phyloP scores from a whole-genome alignment of 1,140 invertebrate genomes.

The Calliphora vicina region DNA sequence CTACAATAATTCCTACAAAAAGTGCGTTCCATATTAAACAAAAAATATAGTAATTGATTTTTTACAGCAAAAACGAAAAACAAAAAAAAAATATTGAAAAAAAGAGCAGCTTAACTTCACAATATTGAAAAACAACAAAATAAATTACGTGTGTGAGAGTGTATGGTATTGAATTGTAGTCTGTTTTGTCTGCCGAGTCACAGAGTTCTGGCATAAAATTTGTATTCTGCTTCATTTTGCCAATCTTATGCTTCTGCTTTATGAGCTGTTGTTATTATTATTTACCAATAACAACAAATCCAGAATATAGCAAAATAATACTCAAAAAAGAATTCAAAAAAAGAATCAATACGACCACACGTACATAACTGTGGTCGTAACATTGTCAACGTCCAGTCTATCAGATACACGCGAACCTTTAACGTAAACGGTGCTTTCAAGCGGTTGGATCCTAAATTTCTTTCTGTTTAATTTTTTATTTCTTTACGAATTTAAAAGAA shows the following conservation, averaged over 20 bases:
- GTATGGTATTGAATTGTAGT: not conserved
- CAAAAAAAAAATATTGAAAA: too few relatives aligned
- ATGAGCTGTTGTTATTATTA: not conserved
- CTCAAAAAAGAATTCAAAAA: not conserved
- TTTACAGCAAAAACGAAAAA: not conserved
- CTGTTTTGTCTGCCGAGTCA: not conserved
- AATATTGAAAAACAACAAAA: not conserved
- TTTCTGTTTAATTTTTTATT: not conserved
- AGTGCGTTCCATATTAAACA: not conserved
- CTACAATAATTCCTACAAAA: too few relatives aligned
- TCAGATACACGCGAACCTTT: slow-evolving; percentile 58
- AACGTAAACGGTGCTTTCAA: slow-evolving; percentile 52
- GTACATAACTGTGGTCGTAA: slow-evolving; percentile 56
- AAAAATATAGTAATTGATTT: not conserved
- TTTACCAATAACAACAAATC: not conserved
- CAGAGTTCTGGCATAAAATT: not conserved
- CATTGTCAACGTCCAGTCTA: slow-evolving; percentile 45
- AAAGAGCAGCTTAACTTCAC: too few relatives aligned
- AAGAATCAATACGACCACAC: slow-evolving; percentile 10
- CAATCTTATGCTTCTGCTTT: not conserved
- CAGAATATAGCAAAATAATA: not conserved
- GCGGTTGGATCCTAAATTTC: slow-evolving; percentile 17
- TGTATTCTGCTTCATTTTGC: not conserved
- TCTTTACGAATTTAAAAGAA: too few relatives aligned
- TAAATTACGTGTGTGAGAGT: not conserved